These are phyloP conservation scores for Chiloscyllium plagiosum DNA, from an alignment of 2,113 vertebrate genomes.

Conservation along the genomic window DNA sequence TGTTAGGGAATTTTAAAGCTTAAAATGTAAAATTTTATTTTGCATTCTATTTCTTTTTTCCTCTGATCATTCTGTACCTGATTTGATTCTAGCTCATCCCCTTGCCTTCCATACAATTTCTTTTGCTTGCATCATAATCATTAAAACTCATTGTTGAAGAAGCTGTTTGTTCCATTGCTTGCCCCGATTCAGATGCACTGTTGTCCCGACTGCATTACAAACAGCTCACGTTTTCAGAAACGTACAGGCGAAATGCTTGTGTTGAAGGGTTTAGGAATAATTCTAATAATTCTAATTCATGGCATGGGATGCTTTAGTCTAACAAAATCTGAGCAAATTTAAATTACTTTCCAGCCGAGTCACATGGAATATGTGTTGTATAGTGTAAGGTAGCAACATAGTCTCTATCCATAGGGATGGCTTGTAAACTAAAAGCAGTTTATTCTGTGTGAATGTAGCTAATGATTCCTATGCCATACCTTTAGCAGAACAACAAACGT, in stretches of 20 bases:
- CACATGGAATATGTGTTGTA: neutral
- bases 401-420: neutral
- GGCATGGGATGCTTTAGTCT: neutral
- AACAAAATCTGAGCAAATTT: neutral
- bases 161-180: neutral
- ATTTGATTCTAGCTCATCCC: neutral
- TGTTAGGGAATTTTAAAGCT: neutral
- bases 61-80: neutral
- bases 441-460: neutral
- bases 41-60: neutral
- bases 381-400: neutral
- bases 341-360: neutral
- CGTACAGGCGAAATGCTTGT: neutral
- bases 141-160: neutral
- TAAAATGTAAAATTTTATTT: neutral
- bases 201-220: neutral
- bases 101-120: neutral
- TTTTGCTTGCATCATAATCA: neutral
- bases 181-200: neutral
- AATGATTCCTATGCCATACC: neutral
- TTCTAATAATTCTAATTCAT: neutral
- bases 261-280: neutral
- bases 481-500: neutral
- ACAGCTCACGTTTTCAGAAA: neutral
- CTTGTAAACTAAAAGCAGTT: neutral